phyloP scores from a whole-genome alignment of 2,797 vertebrate genomes.

The Halcyon chelicuti region DNA sequence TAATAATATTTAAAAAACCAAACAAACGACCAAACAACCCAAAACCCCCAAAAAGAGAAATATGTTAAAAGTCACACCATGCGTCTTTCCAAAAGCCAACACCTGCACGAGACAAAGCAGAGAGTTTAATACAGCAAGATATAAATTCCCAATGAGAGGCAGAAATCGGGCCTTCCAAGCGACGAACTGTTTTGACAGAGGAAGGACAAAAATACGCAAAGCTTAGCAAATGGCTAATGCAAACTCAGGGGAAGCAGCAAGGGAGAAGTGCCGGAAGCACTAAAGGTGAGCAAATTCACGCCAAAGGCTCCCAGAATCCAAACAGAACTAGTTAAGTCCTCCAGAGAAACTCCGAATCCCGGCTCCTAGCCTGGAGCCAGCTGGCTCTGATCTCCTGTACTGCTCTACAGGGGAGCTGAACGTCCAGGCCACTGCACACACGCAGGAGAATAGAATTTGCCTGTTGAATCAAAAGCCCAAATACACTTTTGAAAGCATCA shows the following conservation, averaged over 20 bases:
- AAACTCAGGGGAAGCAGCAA: constrained; percentile 84
- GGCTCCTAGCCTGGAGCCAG: constrained; percentile 23
- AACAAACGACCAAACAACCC: too few relatives aligned
- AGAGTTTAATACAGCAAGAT: constrained; percentile 87
- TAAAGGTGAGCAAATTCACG: constrained; percentile 74
- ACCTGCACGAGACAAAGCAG: constrained; percentile 90
- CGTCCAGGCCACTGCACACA: not conserved
- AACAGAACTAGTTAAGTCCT: constrained; percentile 42
- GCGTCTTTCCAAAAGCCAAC: constrained; percentile 89
- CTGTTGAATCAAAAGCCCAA: constrained; percentile 19
- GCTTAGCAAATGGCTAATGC: constrained; percentile 84
- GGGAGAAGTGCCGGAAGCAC: constrained; percentile 76
- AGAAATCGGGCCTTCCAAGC: constrained; percentile 87
- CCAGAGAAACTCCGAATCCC: constrained; percentile 52
- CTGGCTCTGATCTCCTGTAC: constrained; percentile 1
- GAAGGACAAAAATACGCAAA: constrained; percentile 86
- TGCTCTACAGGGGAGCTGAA: constrained; percentile 1
- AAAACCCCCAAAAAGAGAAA: constrained; percentile 71
- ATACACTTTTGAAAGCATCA: not conserved
- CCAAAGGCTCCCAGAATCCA: constrained; percentile 65
- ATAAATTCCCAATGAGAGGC: constrained; percentile 83
- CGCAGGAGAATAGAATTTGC: constrained; percentile 18
- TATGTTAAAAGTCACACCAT: constrained; percentile 87
- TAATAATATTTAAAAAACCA: constrained; percentile 43
- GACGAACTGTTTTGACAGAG: constrained; percentile 88